Evolutionary conservation across 2,113 vertebrate species (phyloP), one percentile per base, ranked within the genome.

Genomic region (Cervus canadensis): DNA sequence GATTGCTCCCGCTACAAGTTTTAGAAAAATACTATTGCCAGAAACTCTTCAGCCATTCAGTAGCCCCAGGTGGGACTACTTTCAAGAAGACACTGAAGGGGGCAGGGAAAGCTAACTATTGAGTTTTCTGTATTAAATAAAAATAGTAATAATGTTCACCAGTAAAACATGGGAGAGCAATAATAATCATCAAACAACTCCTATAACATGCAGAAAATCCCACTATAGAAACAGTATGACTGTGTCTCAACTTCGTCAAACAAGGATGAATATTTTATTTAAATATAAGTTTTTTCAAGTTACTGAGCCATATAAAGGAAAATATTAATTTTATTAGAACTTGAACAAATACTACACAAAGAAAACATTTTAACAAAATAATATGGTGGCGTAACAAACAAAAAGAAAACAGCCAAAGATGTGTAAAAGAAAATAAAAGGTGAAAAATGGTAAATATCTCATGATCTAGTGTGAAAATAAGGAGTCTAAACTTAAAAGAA

Each of bases 241-340:
- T 90, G 48, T 62, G 28, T 81, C 62, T 95, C 52, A 62, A 84
- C 94, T 94, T 25, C 93, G 52, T 94, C 83, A 64, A 96, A 82
- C 54, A 96, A 93, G 54, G 83, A 96, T 78, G 96, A 94, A 57
- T 50, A 86, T 91, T 98, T 98, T 95, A 97, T 91, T 89, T 78
- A 87, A 95, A 87, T 62, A 1, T 60, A 93, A 76, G 30, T 54
- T 97, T 95, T 93, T 93, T 86, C 67, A 97, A 95, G 79, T 96
- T 97, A 98, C 48, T 95, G 87, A 98, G 97, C 97, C 98, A 96
- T 93, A 62, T 93, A 97, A 98, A 97, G 95, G 90, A 98, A 99
- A 99, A 97, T 96, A 98, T 98, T 97, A 98, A 98, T 96, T 98
- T 99, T 99, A 99, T 99, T 98, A 98, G 95, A 98, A 98, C 98